phyloP scores from a whole-genome alignment of 2,113 vertebrate genomes.

The Hippocampus mohnikei region DNA sequence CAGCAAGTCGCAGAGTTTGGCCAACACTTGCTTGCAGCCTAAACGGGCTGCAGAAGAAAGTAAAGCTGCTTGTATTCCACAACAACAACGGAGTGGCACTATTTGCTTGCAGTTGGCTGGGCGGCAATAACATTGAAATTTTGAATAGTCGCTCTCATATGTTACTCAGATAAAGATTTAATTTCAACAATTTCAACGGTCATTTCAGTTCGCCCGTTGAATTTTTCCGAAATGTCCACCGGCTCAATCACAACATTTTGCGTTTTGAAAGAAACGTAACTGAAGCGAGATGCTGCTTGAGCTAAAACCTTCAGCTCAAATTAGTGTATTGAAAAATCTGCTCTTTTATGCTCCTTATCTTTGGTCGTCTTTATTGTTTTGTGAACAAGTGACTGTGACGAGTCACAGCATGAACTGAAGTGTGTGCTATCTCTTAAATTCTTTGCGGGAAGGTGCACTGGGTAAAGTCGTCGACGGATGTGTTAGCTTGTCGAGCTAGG shows the following conservation, averaged over 20 bases:
- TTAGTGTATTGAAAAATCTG: background rate
- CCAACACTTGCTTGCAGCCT: background rate
- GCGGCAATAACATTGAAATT: background rate
- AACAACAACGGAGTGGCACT: background rate
- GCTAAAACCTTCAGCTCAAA: background rate
- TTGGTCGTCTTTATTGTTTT: background rate
- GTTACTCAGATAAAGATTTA: background rate
- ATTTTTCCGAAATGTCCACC: background rate
- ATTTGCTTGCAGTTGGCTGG: background rate
- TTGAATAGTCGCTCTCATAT: background rate
- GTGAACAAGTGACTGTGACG: too few species aligned
- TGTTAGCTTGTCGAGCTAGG: too few species aligned
- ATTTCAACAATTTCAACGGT: background rate
- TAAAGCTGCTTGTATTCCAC: background rate
- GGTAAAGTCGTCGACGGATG: too few species aligned
- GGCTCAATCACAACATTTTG: background rate
- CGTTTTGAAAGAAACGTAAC: background rate
- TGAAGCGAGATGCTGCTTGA: background rate
- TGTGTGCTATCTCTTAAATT: too few species aligned
- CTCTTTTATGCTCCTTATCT: background rate
- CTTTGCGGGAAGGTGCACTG: too few species aligned
- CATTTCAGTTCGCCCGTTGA: background rate
- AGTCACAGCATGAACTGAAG: background rate
- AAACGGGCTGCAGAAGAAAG: background rate
- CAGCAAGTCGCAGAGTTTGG: background rate